Evolutionary conservation across 2,113 vertebrate species (phyloP), one percentile per base, ranked within the genome.

Genomic region (Holacanthus passer): DNA sequence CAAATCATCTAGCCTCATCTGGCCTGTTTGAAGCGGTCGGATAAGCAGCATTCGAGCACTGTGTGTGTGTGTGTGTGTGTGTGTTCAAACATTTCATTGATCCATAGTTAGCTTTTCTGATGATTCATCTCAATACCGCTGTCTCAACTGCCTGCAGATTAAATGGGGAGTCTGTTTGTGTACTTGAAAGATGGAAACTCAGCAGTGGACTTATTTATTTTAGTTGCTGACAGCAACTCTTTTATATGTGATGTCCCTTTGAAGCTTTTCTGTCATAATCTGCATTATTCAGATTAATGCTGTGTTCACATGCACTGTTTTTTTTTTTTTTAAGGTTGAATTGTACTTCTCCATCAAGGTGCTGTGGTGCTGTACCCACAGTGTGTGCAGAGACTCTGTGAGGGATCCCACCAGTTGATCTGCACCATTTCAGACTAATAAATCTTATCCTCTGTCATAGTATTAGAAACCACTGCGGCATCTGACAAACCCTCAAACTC

Each of bases 21-120:
- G 14, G 58, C 24, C 56, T 52, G n/a, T 50, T 67, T 52, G 19
- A 78, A 66, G 17, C 47, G 24, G 64, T 76, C 29, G 67, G 4
- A 45, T 43, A 14, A 71, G n/a, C n/a, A n/a, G n/a, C n/a, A n/a
- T n/a, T n/a, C 39, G 1, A 58, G 58, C 31, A 29, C 3, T 63
- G 37, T 53, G 27, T 17, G 35, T 70, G 32, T 50, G 31, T 64
- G 29, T 64, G 45, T 55, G 35, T 74, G n/a, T 19, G 47, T 50
- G 41, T 17, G 13, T 39, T 73, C n/a, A 77, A 41, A 48, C 43
- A 72, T 53, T 17, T 79, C 45, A 76, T 53, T 82, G 71, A 80
- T 80, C 52, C 74, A 22, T 20, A 47, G 53, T 64, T 68, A 22
- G n/a, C 72, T 53, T 74, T 37, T 12, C n/a, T 37, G 70, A 27